Conservation (phyloP, 2,888 invertebrate species). For the Zeuzera pyrina region DNA sequence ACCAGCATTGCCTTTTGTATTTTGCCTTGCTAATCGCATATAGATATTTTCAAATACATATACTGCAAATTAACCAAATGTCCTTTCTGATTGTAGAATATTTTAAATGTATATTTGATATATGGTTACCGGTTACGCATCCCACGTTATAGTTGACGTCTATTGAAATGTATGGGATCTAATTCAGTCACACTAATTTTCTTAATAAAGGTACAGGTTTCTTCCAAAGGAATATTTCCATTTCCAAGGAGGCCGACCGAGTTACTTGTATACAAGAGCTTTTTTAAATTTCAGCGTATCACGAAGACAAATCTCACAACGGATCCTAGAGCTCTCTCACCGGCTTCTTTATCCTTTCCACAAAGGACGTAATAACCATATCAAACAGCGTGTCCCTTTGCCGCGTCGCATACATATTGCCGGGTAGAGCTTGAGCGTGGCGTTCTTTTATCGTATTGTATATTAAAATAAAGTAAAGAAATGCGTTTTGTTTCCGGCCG, state of each 20-base stretch:
- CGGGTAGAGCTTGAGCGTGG: slow-evolving; percentile 30
- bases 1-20: too few relatives aligned
- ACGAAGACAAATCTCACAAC: slow-evolving; percentile 59
- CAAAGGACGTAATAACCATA: slow-evolving; percentile 72
- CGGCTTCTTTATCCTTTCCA: slow-evolving; percentile 56
- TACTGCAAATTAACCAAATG: too few relatives aligned
- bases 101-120: too few relatives aligned
- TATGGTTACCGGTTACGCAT: too few relatives aligned
- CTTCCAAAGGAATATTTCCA: slow-evolving; percentile 46
- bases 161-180: slow-evolving; percentile 38
- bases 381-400: slow-evolving; percentile 68
- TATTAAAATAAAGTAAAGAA: slow-evolving; percentile 61
- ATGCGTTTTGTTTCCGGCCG: slow-evolving; percentile 62
- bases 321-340: slow-evolving; percentile 41
- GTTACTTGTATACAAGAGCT: slow-evolving; percentile 27
- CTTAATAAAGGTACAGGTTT: slow-evolving; percentile 45
- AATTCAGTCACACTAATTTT: slow-evolving; percentile 51
- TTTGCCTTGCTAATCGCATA: too few relatives aligned
- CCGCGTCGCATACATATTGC: slow-evolving; percentile 66
- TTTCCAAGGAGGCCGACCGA: slow-evolving; percentile 53
- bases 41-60: too few relatives aligned
- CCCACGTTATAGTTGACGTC: too few relatives aligned
- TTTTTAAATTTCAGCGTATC: slow-evolving; percentile 65
- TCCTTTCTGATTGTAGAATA: too few relatives aligned
- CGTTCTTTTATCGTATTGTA: slow-evolving; percentile 37